phyloP scores from a whole-genome alignment of 2,888 invertebrate genomes.

The Lycophotia porphyrea region DNA sequence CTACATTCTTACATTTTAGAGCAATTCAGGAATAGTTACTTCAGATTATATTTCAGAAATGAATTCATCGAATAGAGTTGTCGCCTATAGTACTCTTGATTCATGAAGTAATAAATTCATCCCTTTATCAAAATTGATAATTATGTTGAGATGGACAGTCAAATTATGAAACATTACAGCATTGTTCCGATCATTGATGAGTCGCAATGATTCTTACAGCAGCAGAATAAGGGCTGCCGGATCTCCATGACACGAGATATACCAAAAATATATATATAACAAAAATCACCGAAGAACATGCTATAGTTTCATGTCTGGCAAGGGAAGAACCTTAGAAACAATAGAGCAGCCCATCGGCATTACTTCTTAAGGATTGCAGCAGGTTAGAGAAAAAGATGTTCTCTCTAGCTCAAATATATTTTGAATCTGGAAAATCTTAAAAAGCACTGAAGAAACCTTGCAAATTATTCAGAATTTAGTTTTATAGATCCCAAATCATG shows the following conservation, averaged over 20 bases:
- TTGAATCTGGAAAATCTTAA: background rate
- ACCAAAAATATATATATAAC: too few species aligned
- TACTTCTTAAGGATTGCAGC: background rate
- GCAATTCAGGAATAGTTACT: background rate
- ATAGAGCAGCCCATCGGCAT: background rate
- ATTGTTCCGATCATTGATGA: background rate
- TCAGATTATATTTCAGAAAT: background rate
- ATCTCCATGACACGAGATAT: background rate
- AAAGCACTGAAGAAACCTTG: background rate
- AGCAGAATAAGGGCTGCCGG: background rate
- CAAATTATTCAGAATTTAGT: background rate
- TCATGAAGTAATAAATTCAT: constrained; percentile 7
- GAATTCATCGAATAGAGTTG: background rate
- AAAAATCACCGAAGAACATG: background rate
- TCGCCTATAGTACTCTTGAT: background rate
- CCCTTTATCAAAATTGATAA: background rate
- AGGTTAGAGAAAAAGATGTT: background rate
- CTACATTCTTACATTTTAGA: background rate
- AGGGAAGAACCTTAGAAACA: background rate
- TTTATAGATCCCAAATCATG: background rate
- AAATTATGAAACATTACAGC: too few species aligned
- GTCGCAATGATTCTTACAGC: background rate
- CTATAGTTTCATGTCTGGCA: background rate
- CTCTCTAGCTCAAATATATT: background rate
- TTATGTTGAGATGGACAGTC: background rate